These are phyloP conservation scores for Acleris cristana DNA, from an alignment of 2,888 invertebrate genomes.

Conservation along the genomic window DNA sequence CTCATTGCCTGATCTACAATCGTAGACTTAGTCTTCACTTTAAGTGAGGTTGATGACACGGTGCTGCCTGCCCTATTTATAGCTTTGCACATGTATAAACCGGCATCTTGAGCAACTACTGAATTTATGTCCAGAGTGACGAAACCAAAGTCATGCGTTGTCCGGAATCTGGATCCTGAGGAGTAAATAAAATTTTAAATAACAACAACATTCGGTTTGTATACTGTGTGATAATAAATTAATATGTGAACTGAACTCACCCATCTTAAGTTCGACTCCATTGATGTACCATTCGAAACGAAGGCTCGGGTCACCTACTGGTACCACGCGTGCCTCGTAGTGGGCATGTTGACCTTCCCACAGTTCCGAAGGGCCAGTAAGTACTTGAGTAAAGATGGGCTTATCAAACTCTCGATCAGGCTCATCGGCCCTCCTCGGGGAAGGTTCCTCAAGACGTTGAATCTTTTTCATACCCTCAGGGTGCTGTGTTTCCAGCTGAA, in stretches of 20 bases:
- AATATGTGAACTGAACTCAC: conserved; percentile 68
- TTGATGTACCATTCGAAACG: conserved; percentile 98
- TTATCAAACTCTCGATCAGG: conserved; percentile 94
- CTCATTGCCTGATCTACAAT: conserved; percentile 93
- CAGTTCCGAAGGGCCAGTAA: conserved; percentile 94
- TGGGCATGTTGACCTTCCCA: conserved; percentile 96
- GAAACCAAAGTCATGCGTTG: conserved; percentile 96
- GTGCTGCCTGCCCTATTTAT: conserved; percentile 97
- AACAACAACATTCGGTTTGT: background rate
- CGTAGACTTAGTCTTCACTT: conserved; percentile 92
- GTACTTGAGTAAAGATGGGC: conserved; percentile 94
- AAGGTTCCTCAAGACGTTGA: conserved; percentile 91
- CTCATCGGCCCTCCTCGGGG: conserved; percentile 87
- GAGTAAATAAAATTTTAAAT: conserved; percentile 36
- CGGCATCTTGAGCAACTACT: conserved; percentile 94
- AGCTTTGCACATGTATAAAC: conserved; percentile 97
- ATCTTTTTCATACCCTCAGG: conserved; percentile 96
- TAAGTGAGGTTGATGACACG: conserved; percentile 94
- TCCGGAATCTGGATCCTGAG: conserved; percentile 92
- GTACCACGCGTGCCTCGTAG: conserved; percentile 95
- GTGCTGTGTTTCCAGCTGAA: conserved; percentile 95
- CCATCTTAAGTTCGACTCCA: conserved; percentile 95
- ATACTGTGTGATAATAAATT: no score
- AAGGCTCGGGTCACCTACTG: conserved; percentile 96
- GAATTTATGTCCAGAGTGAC: conserved; percentile 96